A percentile compares a stretch with the other conserved stretches of the same genome.
Evolutionary conservation across 2,113 vertebrate species (phyloP).

Genomic region (Microcebus tavaratra): DNA sequence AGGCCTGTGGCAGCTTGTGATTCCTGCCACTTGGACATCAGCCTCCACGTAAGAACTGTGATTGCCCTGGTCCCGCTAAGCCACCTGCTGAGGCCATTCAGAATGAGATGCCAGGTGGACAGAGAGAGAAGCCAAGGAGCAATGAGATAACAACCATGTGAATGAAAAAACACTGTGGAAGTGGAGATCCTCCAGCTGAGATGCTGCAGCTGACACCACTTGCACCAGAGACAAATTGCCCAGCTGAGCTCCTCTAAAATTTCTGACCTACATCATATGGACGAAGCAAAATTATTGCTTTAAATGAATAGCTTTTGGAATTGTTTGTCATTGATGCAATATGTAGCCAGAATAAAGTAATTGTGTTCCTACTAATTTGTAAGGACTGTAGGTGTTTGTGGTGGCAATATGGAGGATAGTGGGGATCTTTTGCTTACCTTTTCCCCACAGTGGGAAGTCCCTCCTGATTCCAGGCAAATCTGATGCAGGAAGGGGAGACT

Average conservation of each 20-base stretch:
- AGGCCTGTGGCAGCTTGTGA: neutral
- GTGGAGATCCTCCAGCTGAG: neutral
- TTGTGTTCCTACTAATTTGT: neutral
- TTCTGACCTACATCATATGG: neutral
- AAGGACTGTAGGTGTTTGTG: too few relatives aligned
- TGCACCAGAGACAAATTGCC: neutral
- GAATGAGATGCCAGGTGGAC: neutral
- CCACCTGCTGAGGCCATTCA: neutral
- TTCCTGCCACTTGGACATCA: neutral
- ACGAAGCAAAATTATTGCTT: neutral
- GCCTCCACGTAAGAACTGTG: neutral
- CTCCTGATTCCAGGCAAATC: too few relatives aligned
- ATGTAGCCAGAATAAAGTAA: neutral
- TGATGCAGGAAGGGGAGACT: too few relatives aligned
- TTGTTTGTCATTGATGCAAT: neutral
- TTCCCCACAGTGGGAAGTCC: too few relatives aligned
- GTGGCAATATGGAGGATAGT: too few relatives aligned
- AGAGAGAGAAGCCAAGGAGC: neutral
- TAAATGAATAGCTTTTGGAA: neutral
- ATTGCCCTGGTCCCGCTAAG: neutral
- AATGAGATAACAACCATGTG: too few relatives aligned
- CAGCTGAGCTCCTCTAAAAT: neutral
- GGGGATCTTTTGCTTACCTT: too few relatives aligned
- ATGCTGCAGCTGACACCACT: neutral
- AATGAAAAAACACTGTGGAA: neutral